Evolutionary conservation across 2,113 vertebrate species (phyloP).

Genomic region (Hyperopisus bebe): DNA sequence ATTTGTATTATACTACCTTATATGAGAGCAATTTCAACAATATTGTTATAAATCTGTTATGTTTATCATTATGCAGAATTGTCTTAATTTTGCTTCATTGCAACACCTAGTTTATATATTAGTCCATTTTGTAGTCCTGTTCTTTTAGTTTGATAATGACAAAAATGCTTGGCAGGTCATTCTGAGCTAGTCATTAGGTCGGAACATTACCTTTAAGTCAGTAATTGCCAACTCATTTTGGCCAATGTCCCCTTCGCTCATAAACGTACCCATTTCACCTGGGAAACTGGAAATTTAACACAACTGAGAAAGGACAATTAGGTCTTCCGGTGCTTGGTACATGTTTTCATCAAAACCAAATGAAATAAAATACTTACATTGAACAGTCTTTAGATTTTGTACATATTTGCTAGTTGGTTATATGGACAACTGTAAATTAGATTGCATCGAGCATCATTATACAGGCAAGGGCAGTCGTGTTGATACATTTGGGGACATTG

Average conservation of each 20-base stretch:
- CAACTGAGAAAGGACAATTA: background rate
- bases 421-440: background rate
- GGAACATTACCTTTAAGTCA: background rate
- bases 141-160: background rate
- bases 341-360: background rate
- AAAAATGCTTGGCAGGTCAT: background rate
- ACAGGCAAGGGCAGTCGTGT: background rate
- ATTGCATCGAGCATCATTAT: background rate
- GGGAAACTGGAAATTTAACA: background rate
- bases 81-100: background rate
- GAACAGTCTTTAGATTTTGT: background rate
- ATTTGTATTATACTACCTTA: background rate
- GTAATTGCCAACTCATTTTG: background rate
- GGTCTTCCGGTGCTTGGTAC: background rate
- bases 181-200: background rate
- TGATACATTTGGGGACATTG: background rate
- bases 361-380: background rate
- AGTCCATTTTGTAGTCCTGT: background rate
- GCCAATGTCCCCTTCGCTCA: background rate
- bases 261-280: background rate
- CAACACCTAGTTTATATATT: background rate
- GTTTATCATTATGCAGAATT: background rate
- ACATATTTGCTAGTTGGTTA: background rate
- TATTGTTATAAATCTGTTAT: background rate
- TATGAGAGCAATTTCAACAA: background rate